A percentile compares a stretch with the other conserved stretches of the same genome.
phyloP scores from a whole-genome alignment of 2,113 vertebrate species.

The Balaenoptera acutorostrata region DNA sequence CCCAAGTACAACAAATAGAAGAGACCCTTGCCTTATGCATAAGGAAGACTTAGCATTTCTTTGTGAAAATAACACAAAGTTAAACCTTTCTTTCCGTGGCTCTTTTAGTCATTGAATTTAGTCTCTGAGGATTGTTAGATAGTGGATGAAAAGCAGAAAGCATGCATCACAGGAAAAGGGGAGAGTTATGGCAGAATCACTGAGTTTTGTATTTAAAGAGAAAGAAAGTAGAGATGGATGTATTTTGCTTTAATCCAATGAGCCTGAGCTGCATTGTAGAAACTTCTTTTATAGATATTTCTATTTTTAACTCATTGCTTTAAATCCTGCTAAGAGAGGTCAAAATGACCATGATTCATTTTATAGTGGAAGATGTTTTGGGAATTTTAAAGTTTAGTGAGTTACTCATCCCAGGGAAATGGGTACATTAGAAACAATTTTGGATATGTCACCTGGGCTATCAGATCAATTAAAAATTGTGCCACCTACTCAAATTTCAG shows the following conservation, averaged over 20 bases:
- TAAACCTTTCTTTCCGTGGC: not conserved
- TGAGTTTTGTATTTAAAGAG: conserved; percentile 19
- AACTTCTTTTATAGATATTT: not conserved
- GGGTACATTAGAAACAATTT: not conserved
- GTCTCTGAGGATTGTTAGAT: not conserved
- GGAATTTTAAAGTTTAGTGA: not conserved
- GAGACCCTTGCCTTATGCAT: not conserved
- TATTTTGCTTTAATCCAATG: not conserved
- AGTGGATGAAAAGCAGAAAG: not conserved
- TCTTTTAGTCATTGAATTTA: not conserved
- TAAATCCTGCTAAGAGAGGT: not conserved
- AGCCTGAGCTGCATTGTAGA: not conserved
- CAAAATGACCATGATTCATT: not conserved
- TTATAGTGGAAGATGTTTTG: not conserved
- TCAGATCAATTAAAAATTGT: not conserved
- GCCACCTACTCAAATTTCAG: not conserved
- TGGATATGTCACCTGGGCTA: not conserved
- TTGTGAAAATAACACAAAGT: not conserved
- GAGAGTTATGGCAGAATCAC: not conserved
- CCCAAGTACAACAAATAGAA: not conserved
- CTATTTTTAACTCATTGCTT: not conserved
- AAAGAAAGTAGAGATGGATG: not conserved
- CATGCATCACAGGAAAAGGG: not conserved
- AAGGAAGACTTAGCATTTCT: not conserved
- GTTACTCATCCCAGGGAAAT: not conserved